Conservation (phyloP, 2,797 vertebrate species). For the Muraenolepis orangiensis region DNA sequence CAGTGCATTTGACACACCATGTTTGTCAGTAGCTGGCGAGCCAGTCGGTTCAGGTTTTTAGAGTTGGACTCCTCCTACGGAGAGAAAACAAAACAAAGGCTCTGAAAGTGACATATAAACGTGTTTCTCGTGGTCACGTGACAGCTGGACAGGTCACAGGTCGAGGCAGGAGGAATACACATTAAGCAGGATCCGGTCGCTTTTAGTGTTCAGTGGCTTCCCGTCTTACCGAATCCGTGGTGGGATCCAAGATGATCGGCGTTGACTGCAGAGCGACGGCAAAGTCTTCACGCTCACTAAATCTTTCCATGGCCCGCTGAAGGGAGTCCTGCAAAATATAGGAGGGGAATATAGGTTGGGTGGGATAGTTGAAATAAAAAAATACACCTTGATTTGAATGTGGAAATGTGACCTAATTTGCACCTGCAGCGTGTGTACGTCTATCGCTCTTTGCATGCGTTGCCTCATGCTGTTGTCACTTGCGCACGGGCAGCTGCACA, state of each 20-base stretch:
- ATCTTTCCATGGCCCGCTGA: conserved; percentile 40
- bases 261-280: conserved; percentile 59
- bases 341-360: too few species aligned
- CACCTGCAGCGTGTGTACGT: conserved; percentile 65
- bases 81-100: conserved; percentile 22
- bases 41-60: conserved; percentile 32
- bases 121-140: background rate
- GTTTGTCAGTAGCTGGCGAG: conserved; percentile 67
- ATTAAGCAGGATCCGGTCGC: background rate
- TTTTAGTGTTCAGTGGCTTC: background rate
- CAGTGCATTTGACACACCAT: conserved; percentile 53
- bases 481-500: conserved; percentile 47
- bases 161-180: background rate
- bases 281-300: conserved; percentile 53
- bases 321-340: conserved; percentile 65
- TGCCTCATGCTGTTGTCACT: conserved; percentile 23
- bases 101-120: conserved; percentile 21
- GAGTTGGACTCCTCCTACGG: conserved; percentile 21
- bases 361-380: background rate
- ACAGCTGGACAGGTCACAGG: background rate
- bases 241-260: conserved; percentile 48
- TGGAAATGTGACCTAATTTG: background rate
- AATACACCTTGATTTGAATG: background rate
- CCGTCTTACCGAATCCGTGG: conserved; percentile 42
- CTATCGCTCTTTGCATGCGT: conserved; percentile 44